These are phyloP conservation scores for Atta colombica DNA, from an alignment of 1,140 invertebrate genomes.

Conservation along the genomic window DNA sequence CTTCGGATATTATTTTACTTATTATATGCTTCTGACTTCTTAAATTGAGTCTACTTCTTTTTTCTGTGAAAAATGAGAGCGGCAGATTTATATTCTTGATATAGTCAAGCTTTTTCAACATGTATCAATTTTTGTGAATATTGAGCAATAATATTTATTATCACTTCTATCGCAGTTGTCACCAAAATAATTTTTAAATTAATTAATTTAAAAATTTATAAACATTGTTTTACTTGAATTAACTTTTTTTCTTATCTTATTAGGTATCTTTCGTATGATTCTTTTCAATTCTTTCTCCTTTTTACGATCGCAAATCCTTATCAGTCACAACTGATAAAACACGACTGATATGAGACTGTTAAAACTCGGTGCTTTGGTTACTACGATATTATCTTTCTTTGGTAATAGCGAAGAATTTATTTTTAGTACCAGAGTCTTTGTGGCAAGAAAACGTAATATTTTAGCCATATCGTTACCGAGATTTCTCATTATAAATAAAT, in stretches of 20 bases:
- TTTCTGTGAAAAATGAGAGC: background rate
- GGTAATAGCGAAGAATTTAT: slow-evolving; percentile 48
- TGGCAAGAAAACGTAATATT: background rate
- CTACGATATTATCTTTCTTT: slow-evolving; percentile 66
- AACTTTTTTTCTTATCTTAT: slow-evolving; percentile 28
- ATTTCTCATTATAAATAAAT: slow-evolving; percentile 4
- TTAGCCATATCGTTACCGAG: background rate
- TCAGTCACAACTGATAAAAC: slow-evolving; percentile 78
- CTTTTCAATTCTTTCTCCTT: background rate
- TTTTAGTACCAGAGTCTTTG: slow-evolving; percentile 8
- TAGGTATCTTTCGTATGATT: slow-evolving; percentile 10
- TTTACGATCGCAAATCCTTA: slow-evolving; percentile 73
- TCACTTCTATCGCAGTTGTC: background rate
- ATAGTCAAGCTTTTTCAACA: background rate
- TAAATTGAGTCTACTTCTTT: too few species aligned
- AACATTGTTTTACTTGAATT: background rate
- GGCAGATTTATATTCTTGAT: slow-evolving; percentile 11
- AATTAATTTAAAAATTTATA: background rate
- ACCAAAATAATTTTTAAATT: background rate
- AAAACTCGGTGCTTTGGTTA: slow-evolving; percentile 74
- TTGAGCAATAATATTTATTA: background rate
- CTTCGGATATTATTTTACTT: background rate
- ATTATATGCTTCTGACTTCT: slow-evolving; percentile 10
- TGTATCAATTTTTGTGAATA: background rate
- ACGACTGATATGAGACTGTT: slow-evolving; percentile 78